Conservation (phyloP, 2,113 vertebrate species). For the Mesembrinibis cayennensis region DNA sequence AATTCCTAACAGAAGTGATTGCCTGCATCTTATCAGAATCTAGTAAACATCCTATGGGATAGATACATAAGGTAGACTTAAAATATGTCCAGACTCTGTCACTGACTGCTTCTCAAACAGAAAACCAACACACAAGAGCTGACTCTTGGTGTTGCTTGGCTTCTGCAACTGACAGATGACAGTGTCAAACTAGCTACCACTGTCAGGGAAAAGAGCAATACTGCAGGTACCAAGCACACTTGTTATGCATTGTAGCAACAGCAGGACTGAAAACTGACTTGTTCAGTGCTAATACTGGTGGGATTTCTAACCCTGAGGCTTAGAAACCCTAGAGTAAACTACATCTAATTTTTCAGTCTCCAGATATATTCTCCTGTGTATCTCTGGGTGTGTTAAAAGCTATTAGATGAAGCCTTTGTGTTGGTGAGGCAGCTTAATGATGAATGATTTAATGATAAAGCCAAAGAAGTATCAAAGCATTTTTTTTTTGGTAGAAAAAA, state of each 20-base stretch:
- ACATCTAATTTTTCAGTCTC: neutral
- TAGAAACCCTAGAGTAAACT: neutral
- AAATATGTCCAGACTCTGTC: neutral
- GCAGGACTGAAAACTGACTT: neutral
- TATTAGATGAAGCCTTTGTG: neutral
- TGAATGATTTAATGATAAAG: too few relatives aligned
- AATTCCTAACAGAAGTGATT: neutral
- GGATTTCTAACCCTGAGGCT: neutral
- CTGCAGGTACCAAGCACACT: too few relatives aligned
- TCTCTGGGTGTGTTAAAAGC: neutral
- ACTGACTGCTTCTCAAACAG: neutral
- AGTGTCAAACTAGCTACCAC: fast-evolving
- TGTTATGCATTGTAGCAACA: neutral
- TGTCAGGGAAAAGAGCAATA: neutral
- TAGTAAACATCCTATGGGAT: neutral
- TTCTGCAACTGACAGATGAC: neutral
- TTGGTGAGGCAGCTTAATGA: neutral
- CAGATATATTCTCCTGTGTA: neutral
- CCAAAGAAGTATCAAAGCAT: neutral
- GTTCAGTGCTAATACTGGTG: fast-evolving
- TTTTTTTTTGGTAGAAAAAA: neutral
- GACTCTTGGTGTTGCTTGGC: neutral
- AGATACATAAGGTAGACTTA: neutral
- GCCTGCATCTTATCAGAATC: neutral
- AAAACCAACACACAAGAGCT: neutral